Evolutionary conservation across 2,113 vertebrate species (phyloP).

Genomic region (Serinus canaria): DNA sequence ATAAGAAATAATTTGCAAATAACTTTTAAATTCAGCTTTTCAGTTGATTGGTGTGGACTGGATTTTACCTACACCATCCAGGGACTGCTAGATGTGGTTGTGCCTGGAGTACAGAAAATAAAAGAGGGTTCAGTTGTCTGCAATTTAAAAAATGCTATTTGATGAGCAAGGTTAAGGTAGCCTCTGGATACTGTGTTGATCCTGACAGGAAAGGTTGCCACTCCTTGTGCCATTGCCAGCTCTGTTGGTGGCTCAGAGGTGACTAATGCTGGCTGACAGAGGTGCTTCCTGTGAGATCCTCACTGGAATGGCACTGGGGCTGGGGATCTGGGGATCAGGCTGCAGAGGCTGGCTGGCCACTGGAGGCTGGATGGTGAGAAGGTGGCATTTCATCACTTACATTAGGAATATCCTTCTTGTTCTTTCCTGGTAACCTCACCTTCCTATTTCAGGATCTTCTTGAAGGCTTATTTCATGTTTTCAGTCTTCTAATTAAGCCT

Average conservation of each 20-base stretch:
- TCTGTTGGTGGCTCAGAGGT: not conserved
- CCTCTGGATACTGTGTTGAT: not conserved
- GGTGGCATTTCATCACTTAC: not conserved
- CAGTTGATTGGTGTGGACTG: not conserved
- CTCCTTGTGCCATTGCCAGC: not conserved
- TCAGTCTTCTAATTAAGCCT: not conserved
- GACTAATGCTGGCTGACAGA: not conserved
- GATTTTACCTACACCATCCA: not conserved
- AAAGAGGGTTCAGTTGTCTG: not conserved
- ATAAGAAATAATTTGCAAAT: not conserved
- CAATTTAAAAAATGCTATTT: not conserved
- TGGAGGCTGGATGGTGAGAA: not conserved
- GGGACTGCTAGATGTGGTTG: not conserved
- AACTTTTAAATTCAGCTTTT: not conserved
- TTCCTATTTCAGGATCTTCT: not conserved
- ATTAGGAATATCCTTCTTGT: not conserved
- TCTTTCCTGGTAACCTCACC: not conserved
- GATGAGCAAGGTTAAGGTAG: not conserved
- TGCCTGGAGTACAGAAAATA: not conserved
- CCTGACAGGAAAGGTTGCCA: rapidly evolving
- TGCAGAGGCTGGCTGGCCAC: not conserved
- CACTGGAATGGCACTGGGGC: not conserved
- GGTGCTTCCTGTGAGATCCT: not conserved
- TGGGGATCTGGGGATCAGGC: not conserved
- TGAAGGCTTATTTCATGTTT: not conserved